Percentiles rank a stretch among this genome's conserved stretches.
phyloP scores from a whole-genome alignment of 2,888 invertebrate species.

The Drymonia ruficornis region DNA sequence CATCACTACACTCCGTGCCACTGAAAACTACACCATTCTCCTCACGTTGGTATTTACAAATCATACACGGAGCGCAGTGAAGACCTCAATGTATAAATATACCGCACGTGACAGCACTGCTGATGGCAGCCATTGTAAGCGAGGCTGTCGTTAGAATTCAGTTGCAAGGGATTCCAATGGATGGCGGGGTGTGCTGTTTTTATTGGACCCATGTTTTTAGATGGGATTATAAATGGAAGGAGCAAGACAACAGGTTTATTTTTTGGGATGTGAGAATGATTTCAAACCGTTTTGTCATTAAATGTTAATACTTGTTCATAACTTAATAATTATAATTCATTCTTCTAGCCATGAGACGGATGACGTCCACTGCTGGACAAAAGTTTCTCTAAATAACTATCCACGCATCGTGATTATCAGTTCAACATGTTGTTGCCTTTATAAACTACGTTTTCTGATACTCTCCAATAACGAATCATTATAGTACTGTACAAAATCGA shows the following conservation, averaged over 20 bases:
- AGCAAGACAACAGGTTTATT: background rate
- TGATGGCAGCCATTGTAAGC: slow-evolving; percentile 14
- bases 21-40: slow-evolving; percentile 24
- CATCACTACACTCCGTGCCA: slow-evolving; percentile 15
- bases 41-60: slow-evolving; percentile 38
- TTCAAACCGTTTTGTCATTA: background rate
- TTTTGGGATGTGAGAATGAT: background rate
- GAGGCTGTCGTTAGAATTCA: slow-evolving; percentile 25
- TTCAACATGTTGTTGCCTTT: no score
- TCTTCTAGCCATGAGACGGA: no score
- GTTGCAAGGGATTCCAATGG: slow-evolving; percentile 4
- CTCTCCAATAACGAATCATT: no score
- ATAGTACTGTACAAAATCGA: no score
- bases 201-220: slow-evolving; percentile 1
- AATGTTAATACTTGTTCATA: background rate
- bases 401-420: no score
- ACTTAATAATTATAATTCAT: background rate
- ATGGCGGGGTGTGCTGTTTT: background rate
- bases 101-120: slow-evolving; percentile 29
- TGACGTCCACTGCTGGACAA: no score
- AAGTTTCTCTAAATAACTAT: no score
- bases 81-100: slow-evolving; percentile 23
- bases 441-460: no score
- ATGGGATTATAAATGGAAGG: background rate
- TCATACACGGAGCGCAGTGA: slow-evolving; percentile 18